These are phyloP conservation scores for Jaculus jaculus DNA, from an alignment of 2,113 vertebrate species.

Conservation along the genomic window DNA sequence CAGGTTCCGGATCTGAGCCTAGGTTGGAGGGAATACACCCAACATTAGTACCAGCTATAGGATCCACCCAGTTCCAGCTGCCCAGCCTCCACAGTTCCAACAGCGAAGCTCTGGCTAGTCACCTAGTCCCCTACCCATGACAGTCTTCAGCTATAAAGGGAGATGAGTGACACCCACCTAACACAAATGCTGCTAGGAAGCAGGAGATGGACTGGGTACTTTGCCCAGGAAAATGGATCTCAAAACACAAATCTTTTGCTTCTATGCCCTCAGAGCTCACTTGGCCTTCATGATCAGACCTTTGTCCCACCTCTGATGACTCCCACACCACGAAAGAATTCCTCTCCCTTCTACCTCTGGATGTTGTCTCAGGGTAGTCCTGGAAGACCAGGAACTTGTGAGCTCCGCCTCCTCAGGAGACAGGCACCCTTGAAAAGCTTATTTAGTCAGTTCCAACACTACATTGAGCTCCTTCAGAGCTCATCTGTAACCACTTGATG, in stretches of 20 bases:
- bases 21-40: neutral
- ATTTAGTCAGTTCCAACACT: no score
- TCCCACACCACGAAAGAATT: neutral
- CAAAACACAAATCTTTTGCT: neutral
- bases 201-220: neutral
- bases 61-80: neutral
- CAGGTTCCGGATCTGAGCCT: slow-evolving; percentile 97
- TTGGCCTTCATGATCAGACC: neutral
- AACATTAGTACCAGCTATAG: neutral
- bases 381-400: neutral
- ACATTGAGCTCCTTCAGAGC: rapidly evolving
- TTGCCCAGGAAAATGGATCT: neutral
- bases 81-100: neutral
- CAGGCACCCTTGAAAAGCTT: neutral
- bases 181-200: neutral
- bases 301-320: neutral
- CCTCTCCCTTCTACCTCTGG: neutral
- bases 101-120: neutral
- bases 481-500: neutral
- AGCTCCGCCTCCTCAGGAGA: neutral
- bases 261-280: neutral
- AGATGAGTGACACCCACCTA: neutral
- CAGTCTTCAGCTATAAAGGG: no score
- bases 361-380: neutral
- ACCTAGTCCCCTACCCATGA: neutral